A percentile compares a stretch with the other conserved stretches of the same genome.
Conservation (phyloP, 2,113 vertebrate species). For the Cebus imitator region DNA sequence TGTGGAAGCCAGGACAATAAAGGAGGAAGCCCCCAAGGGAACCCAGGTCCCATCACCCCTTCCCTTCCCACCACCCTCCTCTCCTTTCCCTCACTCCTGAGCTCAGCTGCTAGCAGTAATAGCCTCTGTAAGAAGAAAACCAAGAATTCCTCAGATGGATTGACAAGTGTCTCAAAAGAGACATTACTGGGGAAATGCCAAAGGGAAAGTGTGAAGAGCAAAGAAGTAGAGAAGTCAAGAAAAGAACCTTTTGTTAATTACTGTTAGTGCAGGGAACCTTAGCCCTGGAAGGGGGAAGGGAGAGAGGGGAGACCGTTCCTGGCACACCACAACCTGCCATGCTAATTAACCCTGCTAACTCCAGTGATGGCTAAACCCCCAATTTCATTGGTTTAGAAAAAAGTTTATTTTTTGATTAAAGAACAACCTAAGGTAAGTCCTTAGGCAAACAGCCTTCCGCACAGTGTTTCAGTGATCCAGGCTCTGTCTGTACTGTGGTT, state of each 20-base stretch:
- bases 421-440: background rate
- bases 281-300: too few species aligned
- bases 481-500: background rate
- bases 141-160: background rate
- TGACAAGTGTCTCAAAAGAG: background rate
- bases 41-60: too few species aligned
- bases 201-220: background rate
- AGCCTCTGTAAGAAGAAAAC: background rate
- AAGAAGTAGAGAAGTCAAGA: background rate
- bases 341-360: background rate
- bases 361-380: background rate
- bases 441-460: background rate
- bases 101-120: background rate
- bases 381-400: background rate
- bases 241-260: background rate
- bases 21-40: background rate
- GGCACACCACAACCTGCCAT: rapidly evolving
- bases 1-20: background rate
- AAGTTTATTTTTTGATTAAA: background rate
- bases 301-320: too few species aligned
- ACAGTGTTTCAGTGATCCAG: background rate
- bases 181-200: background rate
- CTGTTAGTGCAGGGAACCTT: background rate
- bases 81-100: background rate
- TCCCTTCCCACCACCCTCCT: too few species aligned